phyloP scores from a whole-genome alignment of 2,797 vertebrate species.

The Sebastes iracundus region DNA sequence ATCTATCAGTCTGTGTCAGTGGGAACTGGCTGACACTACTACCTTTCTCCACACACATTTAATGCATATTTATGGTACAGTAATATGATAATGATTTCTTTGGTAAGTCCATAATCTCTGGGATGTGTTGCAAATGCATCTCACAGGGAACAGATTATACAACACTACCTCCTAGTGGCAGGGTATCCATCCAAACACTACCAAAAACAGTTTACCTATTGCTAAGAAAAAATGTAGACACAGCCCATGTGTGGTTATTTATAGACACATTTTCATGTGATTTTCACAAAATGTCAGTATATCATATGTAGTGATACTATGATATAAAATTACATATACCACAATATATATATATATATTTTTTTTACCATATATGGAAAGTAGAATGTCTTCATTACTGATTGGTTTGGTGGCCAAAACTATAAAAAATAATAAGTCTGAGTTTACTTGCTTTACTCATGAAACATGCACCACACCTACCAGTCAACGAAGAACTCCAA shows the following conservation, averaged over 20 bases:
- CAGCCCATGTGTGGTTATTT: background rate
- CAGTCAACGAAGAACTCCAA: conserved; percentile 81
- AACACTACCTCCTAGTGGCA: conserved; percentile 59
- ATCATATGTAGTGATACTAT: background rate
- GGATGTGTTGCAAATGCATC: background rate
- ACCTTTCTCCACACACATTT: background rate
- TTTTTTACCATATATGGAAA: background rate
- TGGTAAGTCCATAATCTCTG: background rate
- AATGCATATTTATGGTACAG: background rate
- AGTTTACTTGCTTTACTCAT: background rate
- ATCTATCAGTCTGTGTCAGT: background rate
- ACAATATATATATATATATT: too few relatives aligned
- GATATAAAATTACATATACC: background rate
- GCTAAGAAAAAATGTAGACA: background rate
- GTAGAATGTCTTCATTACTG: background rate
- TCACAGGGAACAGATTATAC: background rate
- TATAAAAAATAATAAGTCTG: background rate
- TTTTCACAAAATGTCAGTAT: background rate
- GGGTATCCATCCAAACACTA: background rate
- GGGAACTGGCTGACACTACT: background rate
- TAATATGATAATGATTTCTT: background rate
- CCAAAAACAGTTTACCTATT: background rate
- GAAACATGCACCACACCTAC: conserved; percentile 40
- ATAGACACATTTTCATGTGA: background rate
- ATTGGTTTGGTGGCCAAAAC: background rate